Percentiles rank a stretch among this genome's conserved stretches.
Conservation (phyloP, 2,113 vertebrate genomes). For the Notothenia coriiceps region DNA sequence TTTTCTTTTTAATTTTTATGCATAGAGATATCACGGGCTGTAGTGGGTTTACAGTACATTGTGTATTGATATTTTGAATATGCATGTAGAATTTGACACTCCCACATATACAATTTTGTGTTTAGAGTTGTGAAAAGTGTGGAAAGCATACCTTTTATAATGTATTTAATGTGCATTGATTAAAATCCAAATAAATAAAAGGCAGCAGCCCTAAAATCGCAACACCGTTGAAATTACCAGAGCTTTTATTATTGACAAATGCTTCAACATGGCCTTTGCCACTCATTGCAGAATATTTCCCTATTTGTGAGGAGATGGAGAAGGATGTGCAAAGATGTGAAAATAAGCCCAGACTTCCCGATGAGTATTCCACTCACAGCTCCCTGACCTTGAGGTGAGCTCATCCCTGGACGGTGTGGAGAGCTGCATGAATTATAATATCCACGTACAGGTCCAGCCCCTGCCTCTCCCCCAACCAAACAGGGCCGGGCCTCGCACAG, state of each 20-base stretch:
- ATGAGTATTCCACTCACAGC: conserved; percentile 86
- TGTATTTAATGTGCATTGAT: conserved; percentile 30
- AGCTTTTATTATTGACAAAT: conserved; percentile 42
- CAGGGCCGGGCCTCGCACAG: conserved; percentile 54
- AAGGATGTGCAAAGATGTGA: conserved; percentile 69
- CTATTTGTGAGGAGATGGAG: conserved; percentile 66
- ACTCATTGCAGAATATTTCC: conserved; percentile 43
- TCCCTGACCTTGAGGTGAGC: conserved; percentile 84
- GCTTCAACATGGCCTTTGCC: conserved; percentile 19
- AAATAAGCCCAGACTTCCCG: conserved; percentile 73
- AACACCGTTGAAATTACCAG: not conserved
- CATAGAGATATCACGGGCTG: conserved; percentile 7
- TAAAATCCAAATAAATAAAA: not conserved
- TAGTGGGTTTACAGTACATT: conserved; percentile 36
- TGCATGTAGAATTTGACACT: conserved; percentile 29
- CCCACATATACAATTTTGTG: conserved; percentile 27
- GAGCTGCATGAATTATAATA: conserved; percentile 81
- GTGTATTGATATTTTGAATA: conserved; percentile 32
- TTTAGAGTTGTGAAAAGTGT: not conserved
- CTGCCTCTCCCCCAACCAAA: conserved; percentile 67
- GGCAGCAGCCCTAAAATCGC: not conserved
- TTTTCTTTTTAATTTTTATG: conserved; percentile 19
- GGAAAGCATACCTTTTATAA: conserved; percentile 7
- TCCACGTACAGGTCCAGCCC: conserved; percentile 69
- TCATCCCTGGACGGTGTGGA: conserved; percentile 73